Conservation (phyloP, 2,888 invertebrate genomes). For the Hemistola chrysoprasaria region DNA sequence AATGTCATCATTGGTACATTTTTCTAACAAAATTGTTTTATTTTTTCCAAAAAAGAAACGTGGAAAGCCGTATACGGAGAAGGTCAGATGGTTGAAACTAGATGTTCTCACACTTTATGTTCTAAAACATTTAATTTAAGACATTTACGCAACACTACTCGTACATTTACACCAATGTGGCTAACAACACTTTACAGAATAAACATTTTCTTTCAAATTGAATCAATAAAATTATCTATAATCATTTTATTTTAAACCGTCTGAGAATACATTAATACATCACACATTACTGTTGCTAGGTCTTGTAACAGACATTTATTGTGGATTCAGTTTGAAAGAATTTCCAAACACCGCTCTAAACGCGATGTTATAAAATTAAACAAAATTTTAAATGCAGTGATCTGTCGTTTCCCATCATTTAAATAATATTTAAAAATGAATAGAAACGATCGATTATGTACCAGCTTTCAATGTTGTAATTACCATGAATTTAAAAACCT, state of each 20-base stretch:
- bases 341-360: too few relatives aligned
- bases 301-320: not conserved
- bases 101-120: slow-evolving; percentile 69
- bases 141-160: slow-evolving; percentile 21
- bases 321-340: slow-evolving; percentile 20
- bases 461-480: slow-evolving; percentile 56
- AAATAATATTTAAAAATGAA: slow-evolving; percentile 27
- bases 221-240: slow-evolving; percentile 7
- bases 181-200: slow-evolving; percentile 40
- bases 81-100: slow-evolving; percentile 85
- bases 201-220: slow-evolving; percentile 27
- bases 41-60: slow-evolving; percentile 84
- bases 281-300: too few relatives aligned
- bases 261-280: too few relatives aligned
- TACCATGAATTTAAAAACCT: slow-evolving; percentile 20
- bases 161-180: slow-evolving; percentile 26
- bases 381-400: slow-evolving; percentile 2
- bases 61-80: slow-evolving; percentile 90
- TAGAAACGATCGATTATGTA: slow-evolving; percentile 34
- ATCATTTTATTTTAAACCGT: too few relatives aligned
- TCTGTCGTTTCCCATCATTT: not conserved
- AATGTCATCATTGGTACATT: slow-evolving; percentile 20
- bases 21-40: slow-evolving; percentile 40
- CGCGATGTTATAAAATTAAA: slow-evolving; percentile 21
- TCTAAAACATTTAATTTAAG: slow-evolving; percentile 45